Evolutionary conservation across 2,797 vertebrate species (phyloP).

Genomic region (Halcyon smyrnensis): DNA sequence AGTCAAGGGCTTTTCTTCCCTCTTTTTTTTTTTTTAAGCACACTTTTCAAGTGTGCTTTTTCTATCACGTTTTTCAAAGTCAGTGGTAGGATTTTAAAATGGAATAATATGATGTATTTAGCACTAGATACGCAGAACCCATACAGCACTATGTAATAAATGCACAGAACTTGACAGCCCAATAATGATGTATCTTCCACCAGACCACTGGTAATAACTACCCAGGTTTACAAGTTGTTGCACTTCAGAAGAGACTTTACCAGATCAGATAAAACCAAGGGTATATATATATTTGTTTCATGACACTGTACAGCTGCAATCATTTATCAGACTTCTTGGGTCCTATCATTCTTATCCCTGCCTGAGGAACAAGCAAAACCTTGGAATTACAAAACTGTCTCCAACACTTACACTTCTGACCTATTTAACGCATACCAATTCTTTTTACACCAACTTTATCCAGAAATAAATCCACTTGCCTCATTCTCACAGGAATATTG

Average conservation of each 20-base stretch:
- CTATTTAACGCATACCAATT: neutral
- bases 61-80: neutral
- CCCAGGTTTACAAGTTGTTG: neutral
- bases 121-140: neutral
- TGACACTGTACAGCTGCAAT: neutral
- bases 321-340: neutral
- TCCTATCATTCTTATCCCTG: neutral
- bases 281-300: neutral
- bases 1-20: neutral
- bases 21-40: neutral
- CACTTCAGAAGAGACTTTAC: conserved; percentile 14
- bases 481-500: neutral
- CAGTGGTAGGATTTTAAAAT: neutral
- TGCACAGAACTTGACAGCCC: neutral
- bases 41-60: neutral
- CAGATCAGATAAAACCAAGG: conserved; percentile 15
- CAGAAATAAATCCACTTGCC: conserved; percentile 5
- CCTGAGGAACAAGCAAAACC: neutral
- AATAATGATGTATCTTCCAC: neutral
- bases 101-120: neutral
- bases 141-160: neutral
- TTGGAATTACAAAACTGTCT: neutral
- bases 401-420: neutral
- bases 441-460: neutral
- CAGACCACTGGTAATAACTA: neutral